phyloP scores from a whole-genome alignment of 1,140 invertebrate genomes.

The Sarcophaga peregrina region DNA sequence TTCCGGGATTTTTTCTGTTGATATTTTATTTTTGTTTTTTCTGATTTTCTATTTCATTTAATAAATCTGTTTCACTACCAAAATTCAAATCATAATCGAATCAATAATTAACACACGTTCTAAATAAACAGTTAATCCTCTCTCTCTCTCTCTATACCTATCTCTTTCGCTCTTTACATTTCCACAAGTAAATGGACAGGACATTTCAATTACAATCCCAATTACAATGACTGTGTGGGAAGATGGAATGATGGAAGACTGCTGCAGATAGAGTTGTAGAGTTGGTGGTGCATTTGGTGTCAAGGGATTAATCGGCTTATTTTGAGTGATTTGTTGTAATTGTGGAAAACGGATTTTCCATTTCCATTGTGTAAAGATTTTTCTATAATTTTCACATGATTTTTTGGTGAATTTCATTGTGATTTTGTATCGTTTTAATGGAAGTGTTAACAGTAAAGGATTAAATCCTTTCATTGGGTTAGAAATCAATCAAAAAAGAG shows the following conservation, averaged over 20 bases:
- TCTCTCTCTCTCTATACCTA: neutral
- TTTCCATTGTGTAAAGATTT: neutral
- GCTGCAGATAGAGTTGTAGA: neutral
- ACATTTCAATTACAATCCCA: too few relatives aligned
- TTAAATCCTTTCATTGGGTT: neutral
- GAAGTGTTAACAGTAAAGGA: neutral
- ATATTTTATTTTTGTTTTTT: neutral
- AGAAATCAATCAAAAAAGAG: neutral
- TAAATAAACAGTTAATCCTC: neutral
- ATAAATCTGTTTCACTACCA: neutral
- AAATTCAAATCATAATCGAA: conserved; percentile 21
- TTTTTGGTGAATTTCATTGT: neutral
- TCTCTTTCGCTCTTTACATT: neutral
- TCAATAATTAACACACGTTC: conserved; percentile 11
- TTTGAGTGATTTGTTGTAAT: neutral
- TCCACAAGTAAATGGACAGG: neutral
- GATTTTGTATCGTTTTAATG: neutral
- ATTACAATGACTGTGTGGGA: too few relatives aligned
- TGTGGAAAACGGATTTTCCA: neutral
- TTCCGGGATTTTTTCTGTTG: neutral
- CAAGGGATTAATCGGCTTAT: conserved; percentile 18
- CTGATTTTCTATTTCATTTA: neutral
- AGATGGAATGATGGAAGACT: too few relatives aligned
- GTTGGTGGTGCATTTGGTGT: neutral
- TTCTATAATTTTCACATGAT: conserved; percentile 3